phyloP scores from a whole-genome alignment of 2,113 vertebrate genomes.

The Anser brachyrhynchus region DNA sequence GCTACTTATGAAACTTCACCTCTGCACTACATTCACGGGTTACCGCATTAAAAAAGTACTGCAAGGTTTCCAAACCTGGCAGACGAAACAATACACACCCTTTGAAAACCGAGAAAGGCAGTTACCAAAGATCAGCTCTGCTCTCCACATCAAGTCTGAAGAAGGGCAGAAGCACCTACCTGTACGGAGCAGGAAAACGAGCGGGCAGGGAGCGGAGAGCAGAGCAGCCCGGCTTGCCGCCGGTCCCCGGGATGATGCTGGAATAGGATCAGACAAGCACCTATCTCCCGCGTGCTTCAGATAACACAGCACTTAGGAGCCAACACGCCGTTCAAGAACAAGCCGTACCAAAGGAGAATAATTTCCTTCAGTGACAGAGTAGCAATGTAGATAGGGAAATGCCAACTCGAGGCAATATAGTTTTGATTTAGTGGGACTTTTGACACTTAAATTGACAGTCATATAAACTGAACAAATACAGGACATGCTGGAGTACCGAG shows the following conservation, averaged over 20 bases:
- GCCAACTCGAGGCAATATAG: not conserved
- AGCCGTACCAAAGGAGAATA: accelerated
- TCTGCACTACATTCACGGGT: not conserved
- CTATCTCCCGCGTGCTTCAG: not conserved
- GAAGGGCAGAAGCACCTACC: not conserved
- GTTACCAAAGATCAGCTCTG: not conserved
- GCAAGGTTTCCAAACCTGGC: not conserved
- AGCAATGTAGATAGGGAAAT: not conserved
- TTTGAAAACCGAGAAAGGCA: not conserved
- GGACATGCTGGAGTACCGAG: not conserved
- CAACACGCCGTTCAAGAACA: not conserved
- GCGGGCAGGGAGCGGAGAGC: not conserved
- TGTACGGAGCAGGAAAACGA: not conserved
- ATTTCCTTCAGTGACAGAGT: not conserved
- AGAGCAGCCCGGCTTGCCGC: not conserved
- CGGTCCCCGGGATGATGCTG: not conserved
- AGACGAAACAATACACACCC: not conserved
- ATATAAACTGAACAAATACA: not conserved
- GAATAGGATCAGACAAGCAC: not conserved
- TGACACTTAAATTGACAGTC: not conserved
- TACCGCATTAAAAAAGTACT: not conserved
- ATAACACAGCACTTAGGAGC: not conserved
- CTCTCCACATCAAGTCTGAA: not conserved
- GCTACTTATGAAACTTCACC: not conserved
- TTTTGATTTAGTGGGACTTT: not conserved